Base-by-base conservation (phyloP, 2,888 invertebrate genomes). In the Parelbella ahira region DNA sequence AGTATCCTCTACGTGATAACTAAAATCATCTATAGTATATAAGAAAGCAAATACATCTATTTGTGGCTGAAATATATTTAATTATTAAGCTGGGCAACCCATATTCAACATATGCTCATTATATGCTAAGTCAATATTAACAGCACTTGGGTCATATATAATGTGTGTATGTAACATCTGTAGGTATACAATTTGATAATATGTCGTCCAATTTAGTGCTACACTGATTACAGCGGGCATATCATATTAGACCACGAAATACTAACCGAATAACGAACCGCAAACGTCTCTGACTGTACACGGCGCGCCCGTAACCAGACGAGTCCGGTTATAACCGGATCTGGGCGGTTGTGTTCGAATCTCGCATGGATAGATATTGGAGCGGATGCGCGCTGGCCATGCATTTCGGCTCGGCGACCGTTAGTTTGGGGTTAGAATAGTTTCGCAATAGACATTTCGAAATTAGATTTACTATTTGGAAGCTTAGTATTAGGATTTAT, bases 331-430 rank as follows among this genome's bases (percentile, higher is more conserved):
- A 39, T 47, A 45, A 47, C 57, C 56, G 66, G 66, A 59, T 63
- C 47, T 45, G 45, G 54, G 62, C 58, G 67, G 63, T 58, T 62
- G 51, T 53, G 51, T 53, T 59, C 67, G 63, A 68, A 72, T 64
- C 59, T 68, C 54, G 65, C 65, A 56, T 58, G 58, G 66, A 60
- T 61, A 73, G 70, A 71, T 67, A 63, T 54, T 54, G 52, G 55
- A 51, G 55, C 57, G 58, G 56, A 48, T 53, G 57, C 51, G 55
- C 60, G 56, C 36, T 50, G 50, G 59, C 56, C 68, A 59, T 64
- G 43, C 37, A 50, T 51, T 51, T 51, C 45, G 48, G 50, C n/a
- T 42, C 28, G 34, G 20, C 28, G 13, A 21, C 33, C 34, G 36
- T 36, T 36, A 42, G 36, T 42, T 42, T 36, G 28, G 21, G 36